Evolutionary conservation across 2,888 invertebrate species (phyloP).

Genomic region (Idaea biselata): DNA sequence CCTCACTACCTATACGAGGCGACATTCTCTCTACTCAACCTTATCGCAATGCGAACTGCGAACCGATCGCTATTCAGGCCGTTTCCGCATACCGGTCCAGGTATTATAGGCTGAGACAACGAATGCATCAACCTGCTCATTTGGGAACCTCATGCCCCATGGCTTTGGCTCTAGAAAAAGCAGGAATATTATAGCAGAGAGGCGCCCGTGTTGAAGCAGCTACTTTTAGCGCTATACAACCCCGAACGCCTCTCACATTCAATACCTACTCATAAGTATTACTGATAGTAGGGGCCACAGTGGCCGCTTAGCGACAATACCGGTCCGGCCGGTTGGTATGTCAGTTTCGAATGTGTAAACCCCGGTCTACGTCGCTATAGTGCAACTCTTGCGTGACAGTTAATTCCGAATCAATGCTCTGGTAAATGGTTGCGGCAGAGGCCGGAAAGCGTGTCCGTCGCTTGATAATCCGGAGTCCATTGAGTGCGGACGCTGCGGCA

Average conservation of each 20-base stretch:
- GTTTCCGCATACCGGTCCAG: slow-evolving; percentile 41
- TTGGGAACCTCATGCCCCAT: slow-evolving; percentile 73
- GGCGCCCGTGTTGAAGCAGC: slow-evolving; percentile 79
- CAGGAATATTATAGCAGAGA: slow-evolving; percentile 72
- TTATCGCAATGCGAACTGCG: slow-evolving; percentile 47
- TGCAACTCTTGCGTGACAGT: slow-evolving; percentile 59
- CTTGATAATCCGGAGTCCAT: slow-evolving; percentile 69
- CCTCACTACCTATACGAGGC: slow-evolving; percentile 32
- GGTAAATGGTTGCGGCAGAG: slow-evolving; percentile 52
- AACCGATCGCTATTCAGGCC: slow-evolving; percentile 51
- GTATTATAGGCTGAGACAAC: slow-evolving; percentile 7
- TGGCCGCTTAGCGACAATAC: slow-evolving; percentile 35
- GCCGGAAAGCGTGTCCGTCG: slow-evolving; percentile 71
- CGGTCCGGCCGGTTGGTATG: slow-evolving; percentile 40
- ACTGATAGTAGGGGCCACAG: slow-evolving; percentile 36
- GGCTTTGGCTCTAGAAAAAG: slow-evolving; percentile 76
- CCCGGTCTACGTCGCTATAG: slow-evolving; percentile 45
- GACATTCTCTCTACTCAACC: slow-evolving; percentile 15
- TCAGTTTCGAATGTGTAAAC: slow-evolving; percentile 42
- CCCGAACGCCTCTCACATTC: slow-evolving; percentile 78
- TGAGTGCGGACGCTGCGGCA: slow-evolving; percentile 77
- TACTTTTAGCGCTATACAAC: slow-evolving; percentile 74
- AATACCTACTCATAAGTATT: slow-evolving; percentile 26
- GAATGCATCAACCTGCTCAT: slow-evolving; percentile 63
- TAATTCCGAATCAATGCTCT: slow-evolving; percentile 58